phyloP scores from a whole-genome alignment of 37 sponge, comb jelly and placozoan species.

The Petrosia ficiformis region DNA sequence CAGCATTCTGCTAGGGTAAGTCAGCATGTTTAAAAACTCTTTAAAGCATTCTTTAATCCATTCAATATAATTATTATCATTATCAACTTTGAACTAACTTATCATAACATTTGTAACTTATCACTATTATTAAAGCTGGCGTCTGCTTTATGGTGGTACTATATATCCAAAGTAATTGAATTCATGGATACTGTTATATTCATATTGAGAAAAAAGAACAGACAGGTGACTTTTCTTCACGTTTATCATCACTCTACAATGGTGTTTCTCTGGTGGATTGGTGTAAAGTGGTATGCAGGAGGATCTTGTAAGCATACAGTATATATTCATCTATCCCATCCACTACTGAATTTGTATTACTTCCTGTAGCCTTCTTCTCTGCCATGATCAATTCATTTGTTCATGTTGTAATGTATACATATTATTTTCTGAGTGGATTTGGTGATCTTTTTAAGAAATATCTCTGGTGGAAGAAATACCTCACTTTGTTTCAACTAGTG shows the following conservation, averaged over 20 bases:
- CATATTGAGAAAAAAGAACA: conserved; percentile 76
- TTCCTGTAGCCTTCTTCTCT: conserved; percentile 51
- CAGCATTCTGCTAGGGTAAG: too few relatives aligned
- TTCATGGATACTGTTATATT: conserved; percentile 75
- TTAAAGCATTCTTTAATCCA: too few relatives aligned
- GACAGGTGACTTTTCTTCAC: conserved; percentile 76
- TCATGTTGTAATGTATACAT: conserved; percentile 74
- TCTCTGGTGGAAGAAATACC: conserved; percentile 85
- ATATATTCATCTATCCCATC: neutral
- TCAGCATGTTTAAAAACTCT: too few relatives aligned
- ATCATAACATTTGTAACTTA: too few relatives aligned
- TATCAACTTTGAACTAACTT: too few relatives aligned
- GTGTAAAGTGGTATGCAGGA: conserved; percentile 75
- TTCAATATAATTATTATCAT: too few relatives aligned
- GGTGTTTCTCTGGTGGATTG: conserved; percentile 72
- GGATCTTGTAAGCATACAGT: conserved; percentile 39
- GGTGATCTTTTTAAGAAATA: conserved; percentile 32
- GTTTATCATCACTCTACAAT: conserved; percentile 79
- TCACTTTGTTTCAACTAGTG: conserved; percentile 77
- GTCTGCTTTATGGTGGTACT: conserved; percentile 61
- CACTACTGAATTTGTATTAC: too few relatives aligned
- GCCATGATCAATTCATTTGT: conserved; percentile 53
- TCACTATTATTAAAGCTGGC: conserved; percentile 39
- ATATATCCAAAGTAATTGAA: conserved; percentile 74
- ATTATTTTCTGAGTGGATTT: conserved; percentile 60